Conservation (phyloP, 2,888 invertebrate species). For the Horisme vitalbata region DNA sequence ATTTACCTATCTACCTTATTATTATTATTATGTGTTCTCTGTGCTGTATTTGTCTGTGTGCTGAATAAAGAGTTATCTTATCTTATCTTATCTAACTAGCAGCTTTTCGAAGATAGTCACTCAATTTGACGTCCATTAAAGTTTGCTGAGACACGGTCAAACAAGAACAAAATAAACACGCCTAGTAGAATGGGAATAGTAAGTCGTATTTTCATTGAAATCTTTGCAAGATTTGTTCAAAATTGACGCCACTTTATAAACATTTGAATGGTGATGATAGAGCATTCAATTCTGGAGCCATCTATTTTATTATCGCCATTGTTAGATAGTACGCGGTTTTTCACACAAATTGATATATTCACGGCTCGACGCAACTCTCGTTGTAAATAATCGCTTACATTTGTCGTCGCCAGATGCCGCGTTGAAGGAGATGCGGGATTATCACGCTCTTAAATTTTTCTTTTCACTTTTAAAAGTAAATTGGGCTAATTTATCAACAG, state of each 20-base stretch:
- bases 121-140: no score
- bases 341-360: slow-evolving; percentile 43
- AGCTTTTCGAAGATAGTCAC: no score
- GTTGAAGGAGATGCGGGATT: slow-evolving; percentile 43
- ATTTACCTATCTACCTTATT: no score
- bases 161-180: no score
- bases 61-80: no score
- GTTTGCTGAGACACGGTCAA: no score
- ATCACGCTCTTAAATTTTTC: slow-evolving; percentile 45
- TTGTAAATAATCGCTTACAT: slow-evolving; percentile 56
- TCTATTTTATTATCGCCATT: slow-evolving; percentile 13
- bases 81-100: no score
- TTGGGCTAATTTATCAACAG: slow-evolving; percentile 39
- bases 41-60: no score
- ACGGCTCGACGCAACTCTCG: slow-evolving; percentile 41
- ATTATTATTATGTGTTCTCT: no score
- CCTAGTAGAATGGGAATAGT: no score
- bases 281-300: slow-evolving; percentile 6
- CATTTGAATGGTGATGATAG: not conserved
- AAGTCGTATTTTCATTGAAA: not conserved
- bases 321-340: slow-evolving; percentile 26
- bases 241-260: not conserved
- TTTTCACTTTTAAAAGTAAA: slow-evolving; percentile 42
- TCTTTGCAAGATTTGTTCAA: not conserved
- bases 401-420: slow-evolving; percentile 55